Evolutionary conservation across 1,140 invertebrate genomes (phyloP), one percentile per base, ranked within the genome.

Genomic region (Bombus fervidus): DNA sequence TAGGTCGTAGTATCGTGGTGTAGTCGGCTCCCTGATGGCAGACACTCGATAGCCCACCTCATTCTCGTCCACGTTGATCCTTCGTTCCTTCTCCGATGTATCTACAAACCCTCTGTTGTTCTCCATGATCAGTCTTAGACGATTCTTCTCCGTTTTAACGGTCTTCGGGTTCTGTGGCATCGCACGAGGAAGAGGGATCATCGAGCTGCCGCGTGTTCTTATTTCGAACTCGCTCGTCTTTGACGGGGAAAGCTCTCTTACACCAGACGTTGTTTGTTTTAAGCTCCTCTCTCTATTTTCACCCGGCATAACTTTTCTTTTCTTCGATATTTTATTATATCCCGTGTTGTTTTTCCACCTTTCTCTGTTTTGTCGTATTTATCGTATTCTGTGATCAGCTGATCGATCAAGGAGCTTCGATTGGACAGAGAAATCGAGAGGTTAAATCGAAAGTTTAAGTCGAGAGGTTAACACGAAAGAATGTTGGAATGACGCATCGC

Each of bases 121-220:
- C 43, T 91, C 91, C 82, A 94, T 87, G 12, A 94, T 91, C 18
- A 93, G 59, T 34, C 86, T 88, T 53, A 94, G 72, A 10, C 92
- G 91, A 87, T 95, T 95, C 68, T 87, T 93, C 76, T 94, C 92
- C 4, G 94, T 95, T 59, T 95, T 94, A 0, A 83, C 90, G 34
- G 92, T 85, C 78, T 95, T 95, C 22, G 85, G 86, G 53, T 87
- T 89, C 82, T 90, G 84, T 13, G 59, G 86, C 12, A 79, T 86
- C n/a, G 86, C 86, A 43, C 88, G 91, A 0, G 92, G 90, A 31
- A 93, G 59, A 22, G 94, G 93, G n/a, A 95, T 95, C 79, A 94
- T 91, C 43, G 93, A 81, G 39, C 59, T 39, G 41, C 80, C 66
- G n/a, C 83, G 84, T 31, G 22, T n/a, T n/a, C 83, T 62, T 25